These are phyloP conservation scores for Uloborus diversus DNA, from an alignment of 1,140 invertebrate genomes.

Conservation along the genomic window DNA sequence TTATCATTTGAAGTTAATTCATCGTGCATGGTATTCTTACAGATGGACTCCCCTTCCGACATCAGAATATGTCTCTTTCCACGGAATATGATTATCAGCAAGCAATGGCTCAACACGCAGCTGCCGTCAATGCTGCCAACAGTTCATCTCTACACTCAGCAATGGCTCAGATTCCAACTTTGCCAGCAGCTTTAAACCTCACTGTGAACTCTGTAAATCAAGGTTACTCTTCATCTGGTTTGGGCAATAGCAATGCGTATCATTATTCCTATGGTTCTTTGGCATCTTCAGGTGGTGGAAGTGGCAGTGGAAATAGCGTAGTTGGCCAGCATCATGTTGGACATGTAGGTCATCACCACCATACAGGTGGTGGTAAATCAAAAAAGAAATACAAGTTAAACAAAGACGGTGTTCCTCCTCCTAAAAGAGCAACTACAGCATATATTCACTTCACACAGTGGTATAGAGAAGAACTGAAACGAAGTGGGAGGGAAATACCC, in stretches of 20 bases:
- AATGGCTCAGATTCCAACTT: constrained; percentile 52
- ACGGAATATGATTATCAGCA: constrained; percentile 59
- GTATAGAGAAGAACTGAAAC: constrained; percentile 61
- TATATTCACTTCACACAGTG: constrained; percentile 62
- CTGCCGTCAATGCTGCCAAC: constrained; percentile 52
- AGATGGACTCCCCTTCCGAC: constrained; percentile 56
- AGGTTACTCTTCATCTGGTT: constrained; percentile 18
- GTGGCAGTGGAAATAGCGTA: constrained; percentile 37
- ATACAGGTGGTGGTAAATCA: constrained; percentile 55
- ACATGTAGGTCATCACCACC: constrained; percentile 28
- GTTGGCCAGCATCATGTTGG: constrained; percentile 34
- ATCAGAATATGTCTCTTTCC: constrained; percentile 56
- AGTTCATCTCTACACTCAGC: constrained; percentile 58
- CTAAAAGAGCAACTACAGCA: constrained; percentile 61
- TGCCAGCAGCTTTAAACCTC: constrained; percentile 59
- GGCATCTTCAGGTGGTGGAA: constrained; percentile 26
- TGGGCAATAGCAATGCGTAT: constrained; percentile 50
- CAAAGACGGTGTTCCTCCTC: constrained; percentile 60
- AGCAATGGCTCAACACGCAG: constrained; percentile 59
- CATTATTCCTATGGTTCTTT: constrained; percentile 45
- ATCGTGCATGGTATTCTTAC: constrained; percentile 1
- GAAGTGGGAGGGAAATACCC: constrained; percentile 60
- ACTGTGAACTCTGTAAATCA: constrained; percentile 58
- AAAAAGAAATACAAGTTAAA: constrained; percentile 60
- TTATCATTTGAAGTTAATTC: too few relatives aligned